These are phyloP conservation scores for Xiphorhynchus elegans DNA, from an alignment of 2,113 vertebrate genomes.

Conservation along the genomic window DNA sequence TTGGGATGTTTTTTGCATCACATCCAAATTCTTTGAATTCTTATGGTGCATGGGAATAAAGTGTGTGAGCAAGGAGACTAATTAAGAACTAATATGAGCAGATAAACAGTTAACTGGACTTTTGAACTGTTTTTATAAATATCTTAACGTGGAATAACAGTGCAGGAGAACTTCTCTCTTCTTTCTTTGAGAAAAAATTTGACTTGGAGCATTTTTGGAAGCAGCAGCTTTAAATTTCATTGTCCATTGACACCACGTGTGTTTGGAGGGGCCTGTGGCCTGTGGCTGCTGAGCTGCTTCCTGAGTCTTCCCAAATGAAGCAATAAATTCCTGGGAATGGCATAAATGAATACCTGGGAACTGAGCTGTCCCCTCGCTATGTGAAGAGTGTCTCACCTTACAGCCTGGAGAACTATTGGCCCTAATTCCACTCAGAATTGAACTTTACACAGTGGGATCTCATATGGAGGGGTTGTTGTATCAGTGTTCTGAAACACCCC, in stretches of 20 bases:
- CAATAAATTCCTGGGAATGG: not conserved
- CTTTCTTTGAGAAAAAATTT: not conserved
- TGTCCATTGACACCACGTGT: not conserved
- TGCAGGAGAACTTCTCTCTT: not conserved
- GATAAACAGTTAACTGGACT: not conserved
- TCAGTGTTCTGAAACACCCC: not conserved
- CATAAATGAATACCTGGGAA: not conserved
- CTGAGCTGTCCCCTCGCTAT: not conserved
- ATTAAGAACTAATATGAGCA: not conserved
- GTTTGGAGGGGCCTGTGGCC: not conserved
- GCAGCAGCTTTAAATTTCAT: not conserved
- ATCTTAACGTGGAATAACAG: not conserved
- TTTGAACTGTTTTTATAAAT: not conserved
- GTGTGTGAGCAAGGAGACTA: not conserved
- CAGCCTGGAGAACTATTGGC: not conserved
- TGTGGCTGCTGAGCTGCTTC: not conserved
- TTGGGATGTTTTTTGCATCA: accelerated
- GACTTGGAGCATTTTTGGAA: not conserved
- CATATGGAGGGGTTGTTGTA: not conserved
- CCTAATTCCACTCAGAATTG: not conserved
- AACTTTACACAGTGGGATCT: not conserved
- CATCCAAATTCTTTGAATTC: not conserved
- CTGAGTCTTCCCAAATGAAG: not conserved
- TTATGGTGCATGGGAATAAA: not conserved
- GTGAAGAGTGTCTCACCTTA: not conserved